Conservation (phyloP, 2,113 vertebrate genomes). For the Egretta garzetta region DNA sequence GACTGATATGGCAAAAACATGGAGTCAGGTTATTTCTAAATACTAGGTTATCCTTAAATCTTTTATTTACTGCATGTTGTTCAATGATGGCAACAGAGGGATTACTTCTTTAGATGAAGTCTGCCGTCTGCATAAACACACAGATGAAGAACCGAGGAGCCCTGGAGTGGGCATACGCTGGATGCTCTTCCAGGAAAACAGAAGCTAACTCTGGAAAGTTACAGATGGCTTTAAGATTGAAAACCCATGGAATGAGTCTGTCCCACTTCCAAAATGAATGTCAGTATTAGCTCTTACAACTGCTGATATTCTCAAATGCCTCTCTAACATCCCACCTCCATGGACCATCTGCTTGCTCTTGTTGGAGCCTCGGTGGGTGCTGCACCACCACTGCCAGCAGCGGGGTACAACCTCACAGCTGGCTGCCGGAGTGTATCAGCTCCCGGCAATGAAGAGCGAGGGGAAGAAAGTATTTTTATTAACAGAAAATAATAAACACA, state of each 20-base stretch:
- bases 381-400: not conserved
- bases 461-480: not conserved
- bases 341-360: not conserved
- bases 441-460: not conserved
- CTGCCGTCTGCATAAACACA: not conserved
- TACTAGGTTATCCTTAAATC: not conserved
- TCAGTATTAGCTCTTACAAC: not conserved
- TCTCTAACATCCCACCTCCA: not conserved
- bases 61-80: not conserved
- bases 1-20: not conserved
- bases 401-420: not conserved
- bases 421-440: not conserved
- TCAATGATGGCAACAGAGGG: not conserved
- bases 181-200: not conserved
- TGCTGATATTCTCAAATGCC: not conserved
- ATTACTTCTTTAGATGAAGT: not conserved
- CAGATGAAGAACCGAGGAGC: fast-evolving
- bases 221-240: not conserved
- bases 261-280: not conserved
- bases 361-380: not conserved
- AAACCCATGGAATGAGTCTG: not conserved
- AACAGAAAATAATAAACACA: not conserved
- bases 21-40: not conserved
- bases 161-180: fast-evolving
- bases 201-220: not conserved